These are phyloP conservation scores for Helicoverpa armigera DNA, from an alignment of 1,140 invertebrate genomes.

Conservation along the genomic window DNA sequence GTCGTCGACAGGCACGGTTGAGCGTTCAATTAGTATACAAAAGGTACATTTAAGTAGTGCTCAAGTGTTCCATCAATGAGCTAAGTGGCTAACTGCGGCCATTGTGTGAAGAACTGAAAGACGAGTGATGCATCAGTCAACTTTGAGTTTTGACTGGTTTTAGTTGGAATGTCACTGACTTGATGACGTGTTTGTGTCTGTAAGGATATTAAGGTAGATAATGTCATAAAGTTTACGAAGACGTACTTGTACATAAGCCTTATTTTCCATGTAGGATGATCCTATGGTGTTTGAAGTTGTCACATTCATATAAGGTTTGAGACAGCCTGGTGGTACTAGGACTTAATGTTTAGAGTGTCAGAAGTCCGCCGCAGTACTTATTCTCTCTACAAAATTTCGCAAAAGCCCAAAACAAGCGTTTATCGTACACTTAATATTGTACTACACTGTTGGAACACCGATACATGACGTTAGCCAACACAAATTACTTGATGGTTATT, in stretches of 20 bases:
- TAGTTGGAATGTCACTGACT: background rate
- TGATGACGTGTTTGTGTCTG: too few relatives aligned
- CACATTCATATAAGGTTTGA: too few relatives aligned
- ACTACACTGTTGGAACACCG: background rate
- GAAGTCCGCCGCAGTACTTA: too few relatives aligned
- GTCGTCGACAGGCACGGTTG: constrained; percentile 4
- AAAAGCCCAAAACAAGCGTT: background rate
- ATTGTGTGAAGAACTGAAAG: background rate
- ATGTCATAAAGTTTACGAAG: too few relatives aligned
- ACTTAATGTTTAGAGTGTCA: too few relatives aligned
- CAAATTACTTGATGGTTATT: constrained; percentile 38
- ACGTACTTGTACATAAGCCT: too few relatives aligned
- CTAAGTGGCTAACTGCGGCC: background rate
- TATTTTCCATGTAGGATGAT: too few relatives aligned
- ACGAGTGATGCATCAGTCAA: background rate
- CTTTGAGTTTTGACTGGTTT: background rate
- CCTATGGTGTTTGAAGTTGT: too few relatives aligned
- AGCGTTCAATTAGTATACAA: constrained; percentile 17
- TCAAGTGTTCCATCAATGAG: constrained; percentile 14
- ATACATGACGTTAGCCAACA: background rate
- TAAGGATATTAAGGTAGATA: too few relatives aligned
- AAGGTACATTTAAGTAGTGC: constrained; percentile 17
- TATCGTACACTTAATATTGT: background rate
- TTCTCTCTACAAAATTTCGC: background rate
- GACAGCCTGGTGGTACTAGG: too few relatives aligned